phyloP scores from a whole-genome alignment of 2,113 vertebrate species.

The Eulemur rufifrons region DNA sequence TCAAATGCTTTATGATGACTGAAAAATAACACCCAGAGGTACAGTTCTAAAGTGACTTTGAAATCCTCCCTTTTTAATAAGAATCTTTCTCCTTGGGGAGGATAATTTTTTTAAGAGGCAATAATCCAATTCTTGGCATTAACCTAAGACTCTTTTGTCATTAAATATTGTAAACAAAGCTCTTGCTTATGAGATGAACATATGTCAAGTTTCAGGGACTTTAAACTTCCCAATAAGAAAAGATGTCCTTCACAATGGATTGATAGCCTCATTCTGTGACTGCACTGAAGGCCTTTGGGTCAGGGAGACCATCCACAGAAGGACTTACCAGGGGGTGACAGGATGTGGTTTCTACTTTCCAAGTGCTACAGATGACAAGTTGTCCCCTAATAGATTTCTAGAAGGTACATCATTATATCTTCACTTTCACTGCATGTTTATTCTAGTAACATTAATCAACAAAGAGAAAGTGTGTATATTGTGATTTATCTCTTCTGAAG shows the following conservation, averaged over 20 bases:
- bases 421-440: neutral
- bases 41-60: conserved; percentile 57
- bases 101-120: conserved; percentile 58
- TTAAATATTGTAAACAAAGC: conserved; percentile 28
- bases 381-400: neutral
- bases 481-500: neutral
- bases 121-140: conserved; percentile 52
- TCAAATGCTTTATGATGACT: conserved; percentile 62
- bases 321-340: neutral
- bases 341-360: neutral
- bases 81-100: conserved; percentile 38
- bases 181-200: conserved; percentile 45
- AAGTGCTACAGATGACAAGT: neutral
- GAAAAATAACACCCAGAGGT: conserved; percentile 67
- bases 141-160: conserved; percentile 21
- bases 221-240: neutral
- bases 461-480: neutral
- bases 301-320: neutral
- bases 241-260: neutral
- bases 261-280: neutral
- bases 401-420: neutral
- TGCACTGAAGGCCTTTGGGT: neutral
- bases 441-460: neutral
- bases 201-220: neutral
- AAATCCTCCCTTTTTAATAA: conserved; percentile 54